These are phyloP conservation scores for Lagopus muta DNA, from an alignment of 2,113 vertebrate species.

Conservation along the genomic window DNA sequence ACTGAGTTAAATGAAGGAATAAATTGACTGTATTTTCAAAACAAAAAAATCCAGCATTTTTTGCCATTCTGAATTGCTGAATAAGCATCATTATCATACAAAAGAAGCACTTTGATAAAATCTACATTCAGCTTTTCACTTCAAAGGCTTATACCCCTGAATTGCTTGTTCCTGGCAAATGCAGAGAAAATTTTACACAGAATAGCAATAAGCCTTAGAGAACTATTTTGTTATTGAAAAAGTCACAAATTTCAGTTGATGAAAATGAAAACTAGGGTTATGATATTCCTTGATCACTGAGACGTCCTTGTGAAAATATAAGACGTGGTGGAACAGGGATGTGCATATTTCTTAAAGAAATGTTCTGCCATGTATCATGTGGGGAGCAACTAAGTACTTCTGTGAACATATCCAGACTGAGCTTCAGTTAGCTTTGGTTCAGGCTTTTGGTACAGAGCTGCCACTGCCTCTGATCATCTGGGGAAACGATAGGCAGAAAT, in stretches of 20 bases:
- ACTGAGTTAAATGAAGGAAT: not conserved
- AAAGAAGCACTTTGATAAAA: not conserved
- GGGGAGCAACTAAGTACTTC: not conserved
- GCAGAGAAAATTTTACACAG: not conserved
- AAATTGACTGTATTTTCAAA: not conserved
- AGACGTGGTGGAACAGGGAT: not conserved
- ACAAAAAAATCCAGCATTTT: not conserved
- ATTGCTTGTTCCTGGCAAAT: not conserved
- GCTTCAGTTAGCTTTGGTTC: not conserved
- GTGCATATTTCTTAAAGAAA: not conserved
- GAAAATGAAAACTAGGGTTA: not conserved
- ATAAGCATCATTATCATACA: not conserved
- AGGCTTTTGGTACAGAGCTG: not conserved
- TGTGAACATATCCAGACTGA: not conserved
- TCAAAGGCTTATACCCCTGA: not conserved
- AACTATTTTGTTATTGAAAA: not conserved
- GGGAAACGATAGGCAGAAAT: not conserved
- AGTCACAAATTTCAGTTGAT: not conserved
- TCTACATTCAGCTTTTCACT: not conserved
- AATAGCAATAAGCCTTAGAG: not conserved
- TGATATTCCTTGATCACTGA: not conserved
- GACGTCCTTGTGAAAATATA: not conserved
- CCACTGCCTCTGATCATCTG: not conserved
- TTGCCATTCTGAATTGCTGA: not conserved
- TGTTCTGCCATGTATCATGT: not conserved